Evolutionary conservation across 2,888 invertebrate species (phyloP), one percentile per base, ranked within the genome.

Genomic region (Carabus problematicus): DNA sequence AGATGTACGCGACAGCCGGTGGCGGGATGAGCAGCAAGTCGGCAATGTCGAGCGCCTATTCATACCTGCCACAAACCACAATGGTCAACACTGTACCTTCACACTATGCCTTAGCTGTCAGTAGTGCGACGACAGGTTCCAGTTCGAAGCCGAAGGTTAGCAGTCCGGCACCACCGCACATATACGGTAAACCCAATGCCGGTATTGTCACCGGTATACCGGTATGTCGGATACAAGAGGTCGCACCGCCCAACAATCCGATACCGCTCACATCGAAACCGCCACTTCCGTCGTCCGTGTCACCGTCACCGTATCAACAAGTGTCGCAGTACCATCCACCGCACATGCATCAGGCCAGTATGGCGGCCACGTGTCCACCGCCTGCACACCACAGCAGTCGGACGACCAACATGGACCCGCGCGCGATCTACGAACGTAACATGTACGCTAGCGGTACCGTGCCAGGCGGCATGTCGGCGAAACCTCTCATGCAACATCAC

Each of bases 151-250:
- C 88, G 14, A 89, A 90, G 82, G 91, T 91, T 55, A 91, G 91
- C 75, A 91, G 91, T 77, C 92, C 92, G 0, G 91, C 91, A 67
- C 91, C 92, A 55, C 89, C 88, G 62, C 90, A 90, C 77, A 88
- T 91, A 71, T 91, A 91, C 78, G 90, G 90, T 58, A 91, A 91
- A 72, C 84, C 85, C 3, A 83, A 82, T 43, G 84, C 86, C 47
- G 87, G 87, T 12, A 86, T 87, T 66, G 85, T 84, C 72, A 82
- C 86, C 47, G 86, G 86, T 6, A 85, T 85, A 42, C 87, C 87
- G 16, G 49, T 58, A 11, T n/a, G 14, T 7, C 49, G 68, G 9
- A 61, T 61, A 8, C 68, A 68, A 41, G 68, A 68, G 29, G 43
- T 55, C 9, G 9, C 60, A 71, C 75, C 19, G 75, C 79, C 8